Evolutionary conservation across 2,888 invertebrate species (phyloP), one percentile per base, ranked within the genome.

Genomic region (Lydus trimaculatus): DNA sequence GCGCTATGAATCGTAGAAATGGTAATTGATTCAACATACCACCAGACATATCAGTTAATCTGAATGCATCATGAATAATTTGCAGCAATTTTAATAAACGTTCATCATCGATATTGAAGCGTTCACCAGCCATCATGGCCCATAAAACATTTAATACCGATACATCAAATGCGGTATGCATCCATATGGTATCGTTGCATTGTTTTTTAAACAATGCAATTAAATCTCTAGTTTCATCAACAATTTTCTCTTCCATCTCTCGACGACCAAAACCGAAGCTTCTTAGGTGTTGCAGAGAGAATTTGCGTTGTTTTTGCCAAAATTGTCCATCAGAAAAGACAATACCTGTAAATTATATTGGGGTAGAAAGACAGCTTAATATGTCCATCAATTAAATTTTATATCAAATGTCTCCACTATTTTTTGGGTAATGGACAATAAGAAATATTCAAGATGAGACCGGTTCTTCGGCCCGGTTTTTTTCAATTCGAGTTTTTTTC

Each of bases 1-100:
- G 93, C 5, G 90, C 88, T 9, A 93, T 73, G 77, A 87, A 90
- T 65, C 93, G 86, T 65, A 92, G 82, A 84, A 91, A 90, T 0
- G 94, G 92, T 79, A 91, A 84, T 75, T 91, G 90, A 74, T 91
- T 92, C 9, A 93, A 81, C 67, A 91, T 80, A 0, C 93, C 92
- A 2, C 93, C 93, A 4, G 90, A 88, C 80, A 91, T 89, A 59
- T 91, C 89, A 69, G 89, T 87, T 52, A 88, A 80, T 70, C 88
- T 87, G 79, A 93, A 93, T 7, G 88, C 88, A 70, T 90, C 88
- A 76, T 90, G 88, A 39, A 92, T 89, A 2, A 87, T 84, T 65
- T 88, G 84, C 39, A 92, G 85, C 7, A 93, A 84, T 43, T 86
- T 81, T 36, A 83, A 84, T 13, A 92, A 80, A 31, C 87, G 87